phyloP scores from a whole-genome alignment of 2,113 vertebrate species.

The Trachemys scripta region DNA sequence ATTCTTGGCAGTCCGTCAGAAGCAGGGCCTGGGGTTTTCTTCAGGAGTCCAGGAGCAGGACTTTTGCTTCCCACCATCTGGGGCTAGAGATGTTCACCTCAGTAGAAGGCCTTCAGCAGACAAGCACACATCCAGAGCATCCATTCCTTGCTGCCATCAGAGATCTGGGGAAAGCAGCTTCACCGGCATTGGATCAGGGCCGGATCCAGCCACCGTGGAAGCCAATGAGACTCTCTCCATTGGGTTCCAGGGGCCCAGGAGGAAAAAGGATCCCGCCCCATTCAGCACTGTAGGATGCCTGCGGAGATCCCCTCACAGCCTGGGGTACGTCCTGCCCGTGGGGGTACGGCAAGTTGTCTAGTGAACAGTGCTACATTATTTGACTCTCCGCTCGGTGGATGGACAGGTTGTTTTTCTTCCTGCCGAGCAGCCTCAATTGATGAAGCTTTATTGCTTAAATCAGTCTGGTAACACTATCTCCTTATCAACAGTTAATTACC shows the following conservation, averaged over 20 bases:
- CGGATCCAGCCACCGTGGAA: neutral
- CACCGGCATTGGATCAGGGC: fast-evolving
- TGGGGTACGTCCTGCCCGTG: neutral
- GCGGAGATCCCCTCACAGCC: neutral
- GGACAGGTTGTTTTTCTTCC: fast-evolving
- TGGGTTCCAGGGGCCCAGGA: neutral
- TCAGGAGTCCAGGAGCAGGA: neutral
- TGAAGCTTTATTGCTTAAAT: neutral
- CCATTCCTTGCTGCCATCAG: neutral
- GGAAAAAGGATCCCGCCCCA: neutral
- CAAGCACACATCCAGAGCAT: neutral
- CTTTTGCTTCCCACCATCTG: neutral
- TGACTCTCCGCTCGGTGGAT: fast-evolving
- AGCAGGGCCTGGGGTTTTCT: neutral
- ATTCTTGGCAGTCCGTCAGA: neutral
- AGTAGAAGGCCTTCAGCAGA: neutral
- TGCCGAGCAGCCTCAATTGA: neutral
- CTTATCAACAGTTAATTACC: fast-evolving
- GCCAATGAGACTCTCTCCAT: neutral
- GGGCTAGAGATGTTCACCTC: neutral
- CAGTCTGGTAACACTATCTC: neutral
- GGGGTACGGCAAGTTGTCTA: neutral
- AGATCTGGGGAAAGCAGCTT: neutral
- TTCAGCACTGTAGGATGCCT: neutral
- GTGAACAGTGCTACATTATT: neutral